Conservation (phyloP, 1,140 invertebrate species). For the Aethina tumida region DNA sequence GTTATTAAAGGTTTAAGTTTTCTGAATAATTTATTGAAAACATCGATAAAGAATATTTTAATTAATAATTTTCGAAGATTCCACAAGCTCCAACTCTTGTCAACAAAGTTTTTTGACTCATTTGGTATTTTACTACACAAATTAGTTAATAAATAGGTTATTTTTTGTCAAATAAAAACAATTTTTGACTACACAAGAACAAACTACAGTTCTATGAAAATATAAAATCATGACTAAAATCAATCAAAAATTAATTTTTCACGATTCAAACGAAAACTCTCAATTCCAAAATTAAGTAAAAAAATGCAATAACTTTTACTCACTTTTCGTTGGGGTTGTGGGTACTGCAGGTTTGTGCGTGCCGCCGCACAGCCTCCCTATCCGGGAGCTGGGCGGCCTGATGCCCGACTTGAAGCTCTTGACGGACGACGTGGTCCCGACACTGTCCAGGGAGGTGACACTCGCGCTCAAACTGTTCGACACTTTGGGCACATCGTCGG, state of each 20-base stretch:
- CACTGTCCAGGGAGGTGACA: conserved; percentile 23
- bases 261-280: not conserved
- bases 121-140: too few species aligned
- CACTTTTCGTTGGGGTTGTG: conserved; percentile 43
- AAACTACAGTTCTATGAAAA: too few species aligned
- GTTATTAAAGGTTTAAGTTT: too few species aligned
- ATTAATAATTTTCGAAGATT: too few species aligned
- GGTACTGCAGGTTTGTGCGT: conserved; percentile 49
- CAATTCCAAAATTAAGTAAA: not conserved
- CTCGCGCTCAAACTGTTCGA: conserved; percentile 18
- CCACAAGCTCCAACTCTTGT: too few species aligned
- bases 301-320: conserved; percentile 25
- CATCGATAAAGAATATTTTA: too few species aligned
- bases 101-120: too few species aligned
- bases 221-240: too few species aligned
- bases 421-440: conserved; percentile 15
- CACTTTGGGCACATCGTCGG: conserved; percentile 5
- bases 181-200: too few species aligned
- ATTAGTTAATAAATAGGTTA: not conserved
- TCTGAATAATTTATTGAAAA: too few species aligned
- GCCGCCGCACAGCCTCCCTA: conserved; percentile 46
- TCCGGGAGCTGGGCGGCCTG: conserved; percentile 50
- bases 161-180: not conserved
- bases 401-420: conserved; percentile 41
- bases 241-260: not conserved